A percentile compares a stretch with the other conserved stretches of the same genome.
Evolutionary conservation across 2,888 invertebrate genomes (phyloP).

Genomic region (Pachydiplax longipennis): DNA sequence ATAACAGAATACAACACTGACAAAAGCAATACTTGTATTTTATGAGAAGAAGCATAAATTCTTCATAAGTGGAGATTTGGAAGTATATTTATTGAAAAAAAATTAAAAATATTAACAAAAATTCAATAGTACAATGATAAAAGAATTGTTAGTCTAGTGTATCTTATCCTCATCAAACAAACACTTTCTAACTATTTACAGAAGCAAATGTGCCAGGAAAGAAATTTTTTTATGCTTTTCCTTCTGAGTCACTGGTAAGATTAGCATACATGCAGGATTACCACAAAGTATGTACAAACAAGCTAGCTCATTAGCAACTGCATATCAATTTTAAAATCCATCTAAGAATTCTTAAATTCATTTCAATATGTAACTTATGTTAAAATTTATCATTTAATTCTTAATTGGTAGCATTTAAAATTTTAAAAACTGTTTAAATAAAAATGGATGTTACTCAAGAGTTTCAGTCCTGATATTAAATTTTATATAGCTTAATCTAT

Average conservation of each 20-base stretch:
- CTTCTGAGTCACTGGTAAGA: slow-evolving; percentile 36
- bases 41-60: slow-evolving; percentile 32
- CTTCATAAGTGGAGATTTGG: slow-evolving; percentile 31
- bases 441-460: no score
- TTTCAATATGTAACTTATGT: neutral
- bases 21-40: slow-evolving; percentile 37
- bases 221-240: slow-evolving; percentile 40
- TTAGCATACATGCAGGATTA: slow-evolving; percentile 33
- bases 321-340: neutral
- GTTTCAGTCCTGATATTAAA: no score
- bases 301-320: neutral
- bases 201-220: slow-evolving; percentile 43
- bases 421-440: neutral
- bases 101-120: slow-evolving; percentile 24
- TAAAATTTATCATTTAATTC: neutral
- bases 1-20: slow-evolving; percentile 41
- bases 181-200: slow-evolving; percentile 38
- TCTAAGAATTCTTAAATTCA: neutral
- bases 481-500: no score
- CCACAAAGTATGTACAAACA: slow-evolving; percentile 8
- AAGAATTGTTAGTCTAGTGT: slow-evolving; percentile 26
- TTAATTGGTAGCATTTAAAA: neutral
- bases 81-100: slow-evolving; percentile 25
- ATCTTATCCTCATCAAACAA: slow-evolving; percentile 31
- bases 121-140: slow-evolving; percentile 21